Conservation (phyloP, 2,888 invertebrate species). For the Thymelicus lineola region DNA sequence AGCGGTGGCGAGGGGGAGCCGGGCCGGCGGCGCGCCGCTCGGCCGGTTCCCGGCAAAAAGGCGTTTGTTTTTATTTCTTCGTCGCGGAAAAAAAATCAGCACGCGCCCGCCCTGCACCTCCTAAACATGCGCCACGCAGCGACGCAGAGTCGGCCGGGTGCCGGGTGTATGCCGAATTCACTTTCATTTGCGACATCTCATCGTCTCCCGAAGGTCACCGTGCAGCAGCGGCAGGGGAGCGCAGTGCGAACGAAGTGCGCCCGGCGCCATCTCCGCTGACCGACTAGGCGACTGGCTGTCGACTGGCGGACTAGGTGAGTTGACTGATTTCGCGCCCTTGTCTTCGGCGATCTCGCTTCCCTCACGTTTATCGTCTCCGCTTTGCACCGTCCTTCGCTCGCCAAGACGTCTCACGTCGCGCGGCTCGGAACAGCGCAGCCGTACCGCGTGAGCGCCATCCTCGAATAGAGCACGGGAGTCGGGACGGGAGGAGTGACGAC, state of each 20-base stretch:
- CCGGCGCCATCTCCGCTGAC: slow-evolving; percentile 76
- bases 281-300: slow-evolving; percentile 67
- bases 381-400: slow-evolving; percentile 73
- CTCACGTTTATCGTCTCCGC: slow-evolving; percentile 74
- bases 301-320: slow-evolving; percentile 79
- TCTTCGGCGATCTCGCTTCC: slow-evolving; percentile 67
- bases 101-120: slow-evolving; percentile 84
- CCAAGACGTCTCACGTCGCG: slow-evolving; percentile 70
- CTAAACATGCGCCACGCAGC: slow-evolving; percentile 86
- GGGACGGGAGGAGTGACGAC: background rate
- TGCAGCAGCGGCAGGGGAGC: slow-evolving; percentile 54
- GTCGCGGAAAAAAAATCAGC: slow-evolving; percentile 81
- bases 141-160: slow-evolving; percentile 81
- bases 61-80: slow-evolving; percentile 85
- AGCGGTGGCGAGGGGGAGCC: slow-evolving; percentile 38
- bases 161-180: slow-evolving; percentile 83
- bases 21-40: slow-evolving; percentile 52
- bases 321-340: slow-evolving; percentile 71
- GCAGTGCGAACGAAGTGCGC: slow-evolving; percentile 63
- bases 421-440: slow-evolving; percentile 56
- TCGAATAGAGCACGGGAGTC: slow-evolving; percentile 52
- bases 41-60: slow-evolving; percentile 77
- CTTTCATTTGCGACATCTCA: slow-evolving; percentile 85
- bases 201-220: slow-evolving; percentile 83
- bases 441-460: slow-evolving; percentile 52